A percentile compares a stretch with the other conserved stretches of the same genome.
Evolutionary conservation across 2,888 invertebrate genomes (phyloP).

Genomic region (Iphiclides podalirius): DNA sequence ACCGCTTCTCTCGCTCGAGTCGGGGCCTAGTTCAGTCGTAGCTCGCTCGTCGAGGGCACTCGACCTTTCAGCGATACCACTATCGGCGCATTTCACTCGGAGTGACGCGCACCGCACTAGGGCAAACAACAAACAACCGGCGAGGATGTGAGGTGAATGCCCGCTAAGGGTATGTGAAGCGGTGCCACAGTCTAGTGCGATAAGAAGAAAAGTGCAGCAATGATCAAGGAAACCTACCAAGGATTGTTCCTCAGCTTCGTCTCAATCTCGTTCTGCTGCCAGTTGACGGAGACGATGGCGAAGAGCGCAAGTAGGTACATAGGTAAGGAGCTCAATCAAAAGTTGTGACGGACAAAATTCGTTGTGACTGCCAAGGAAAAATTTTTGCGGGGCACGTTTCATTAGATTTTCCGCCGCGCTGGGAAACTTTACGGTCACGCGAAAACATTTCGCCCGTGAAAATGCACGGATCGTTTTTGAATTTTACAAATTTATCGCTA

Average conservation of each 20-base stretch:
- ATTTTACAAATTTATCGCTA: conserved; percentile 19
- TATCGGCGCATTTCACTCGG: conserved; percentile 42
- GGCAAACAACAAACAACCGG: conserved; percentile 29
- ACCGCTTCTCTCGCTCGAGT: conserved; percentile 40
- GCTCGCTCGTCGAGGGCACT: conserved; percentile 58
- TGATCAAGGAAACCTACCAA: conserved; percentile 73
- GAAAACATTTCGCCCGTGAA: neutral
- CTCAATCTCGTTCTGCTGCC: conserved; percentile 74
- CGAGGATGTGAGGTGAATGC: conserved; percentile 24
- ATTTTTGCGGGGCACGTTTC: no score
- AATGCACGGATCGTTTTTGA: conserved; percentile 3
- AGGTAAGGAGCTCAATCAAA: conserved; percentile 45
- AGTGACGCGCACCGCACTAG: conserved; percentile 33
- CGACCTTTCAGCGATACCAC: conserved; percentile 50
- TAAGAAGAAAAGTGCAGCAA: conserved; percentile 40
- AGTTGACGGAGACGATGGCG: conserved; percentile 71
- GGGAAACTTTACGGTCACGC: neutral
- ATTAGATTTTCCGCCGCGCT: no score
- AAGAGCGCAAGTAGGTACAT: conserved; percentile 73
- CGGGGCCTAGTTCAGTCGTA: conserved; percentile 50
- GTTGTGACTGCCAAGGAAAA: conserved; percentile 1
- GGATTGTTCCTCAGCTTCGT: conserved; percentile 71
- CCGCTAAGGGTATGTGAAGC: conserved; percentile 25
- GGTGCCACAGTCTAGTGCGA: conserved; percentile 4
- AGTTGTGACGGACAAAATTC: conserved; percentile 3